These are phyloP conservation scores for Sphecodes monilicornis DNA, from an alignment of 2,888 invertebrate species.

Conservation along the genomic window DNA sequence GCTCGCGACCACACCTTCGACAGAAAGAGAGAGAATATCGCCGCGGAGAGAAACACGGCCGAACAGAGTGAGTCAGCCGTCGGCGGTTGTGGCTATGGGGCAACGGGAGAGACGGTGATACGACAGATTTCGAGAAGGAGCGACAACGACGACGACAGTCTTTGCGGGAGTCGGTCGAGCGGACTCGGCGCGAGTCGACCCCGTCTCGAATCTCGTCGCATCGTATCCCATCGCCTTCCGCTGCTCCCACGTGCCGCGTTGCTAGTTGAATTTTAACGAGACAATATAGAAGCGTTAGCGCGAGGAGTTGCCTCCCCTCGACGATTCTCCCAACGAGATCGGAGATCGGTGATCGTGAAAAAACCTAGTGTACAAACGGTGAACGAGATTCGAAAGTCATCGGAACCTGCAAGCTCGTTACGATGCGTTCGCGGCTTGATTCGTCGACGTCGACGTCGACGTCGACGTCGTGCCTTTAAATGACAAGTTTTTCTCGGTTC, in stretches of 20 bases:
- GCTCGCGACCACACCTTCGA: constrained; percentile 11
- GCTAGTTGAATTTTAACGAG: constrained; percentile 59
- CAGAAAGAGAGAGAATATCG: constrained; percentile 4
- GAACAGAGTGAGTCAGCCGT: constrained; percentile 33
- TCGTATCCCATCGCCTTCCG: constrained; percentile 33
- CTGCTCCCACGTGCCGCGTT: constrained; percentile 59
- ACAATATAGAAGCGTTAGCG: constrained; percentile 1
- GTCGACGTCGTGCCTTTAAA: neutral
- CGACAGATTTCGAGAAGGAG: constrained; percentile 25
- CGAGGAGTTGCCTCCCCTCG: neutral
- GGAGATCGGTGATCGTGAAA: neutral
- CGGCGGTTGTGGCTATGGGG: neutral
- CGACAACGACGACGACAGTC: constrained; percentile 44
- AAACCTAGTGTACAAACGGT: neutral
- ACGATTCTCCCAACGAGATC: neutral
- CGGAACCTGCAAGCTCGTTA: neutral
- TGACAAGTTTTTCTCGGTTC: neutral
- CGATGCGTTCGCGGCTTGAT: neutral
- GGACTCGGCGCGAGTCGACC: neutral
- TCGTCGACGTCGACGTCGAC: neutral
- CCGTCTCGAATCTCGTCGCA: neutral
- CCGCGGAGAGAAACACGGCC: constrained; percentile 15
- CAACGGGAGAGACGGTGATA: constrained; percentile 2
- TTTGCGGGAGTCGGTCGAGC: constrained; percentile 71
- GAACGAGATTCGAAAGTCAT: neutral